These are phyloP conservation scores for Kradibia gibbosae DNA, from an alignment of 1,140 invertebrate species.

Conservation along the genomic window DNA sequence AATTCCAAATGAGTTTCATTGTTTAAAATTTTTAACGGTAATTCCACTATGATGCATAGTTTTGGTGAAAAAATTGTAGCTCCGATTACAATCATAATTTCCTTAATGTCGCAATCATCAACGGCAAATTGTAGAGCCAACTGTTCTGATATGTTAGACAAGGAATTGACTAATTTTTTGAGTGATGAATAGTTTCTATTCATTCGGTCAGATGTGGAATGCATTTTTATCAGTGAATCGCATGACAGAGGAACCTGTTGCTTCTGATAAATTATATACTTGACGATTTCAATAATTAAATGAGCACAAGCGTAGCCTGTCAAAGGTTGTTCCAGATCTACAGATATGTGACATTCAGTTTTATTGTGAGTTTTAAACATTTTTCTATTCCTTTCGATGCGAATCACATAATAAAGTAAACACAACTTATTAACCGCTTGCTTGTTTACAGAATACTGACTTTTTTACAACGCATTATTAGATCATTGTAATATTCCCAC, in stretches of 20 bases:
- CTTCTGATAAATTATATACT: slow-evolving; percentile 69
- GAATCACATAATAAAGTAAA: too few species aligned
- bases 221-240: slow-evolving; percentile 60
- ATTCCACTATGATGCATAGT: slow-evolving; percentile 62
- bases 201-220: slow-evolving; percentile 56
- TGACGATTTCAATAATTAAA: slow-evolving; percentile 65
- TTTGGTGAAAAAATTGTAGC: slow-evolving; percentile 67
- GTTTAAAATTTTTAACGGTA: slow-evolving; percentile 63
- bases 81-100: slow-evolving; percentile 65
- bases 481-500: too few species aligned
- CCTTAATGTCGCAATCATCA: slow-evolving; percentile 60
- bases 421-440: too few species aligned
- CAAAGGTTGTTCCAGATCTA: slow-evolving; percentile 64
- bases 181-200: slow-evolving; percentile 61
- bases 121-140: slow-evolving; percentile 62
- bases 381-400: too few species aligned
- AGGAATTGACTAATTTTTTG: slow-evolving; percentile 56
- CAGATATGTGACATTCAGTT: slow-evolving; percentile 59
- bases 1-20: slow-evolving; percentile 60
- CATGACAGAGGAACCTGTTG: slow-evolving; percentile 68
- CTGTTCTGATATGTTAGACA: slow-evolving; percentile 61
- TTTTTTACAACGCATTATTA: too few species aligned
- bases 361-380: slow-evolving; percentile 56
- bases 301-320: slow-evolving; percentile 65
- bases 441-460: too few species aligned